Conservation (phyloP, 1,140 invertebrate species). For the Schlechtendalia chinensis region DNA sequence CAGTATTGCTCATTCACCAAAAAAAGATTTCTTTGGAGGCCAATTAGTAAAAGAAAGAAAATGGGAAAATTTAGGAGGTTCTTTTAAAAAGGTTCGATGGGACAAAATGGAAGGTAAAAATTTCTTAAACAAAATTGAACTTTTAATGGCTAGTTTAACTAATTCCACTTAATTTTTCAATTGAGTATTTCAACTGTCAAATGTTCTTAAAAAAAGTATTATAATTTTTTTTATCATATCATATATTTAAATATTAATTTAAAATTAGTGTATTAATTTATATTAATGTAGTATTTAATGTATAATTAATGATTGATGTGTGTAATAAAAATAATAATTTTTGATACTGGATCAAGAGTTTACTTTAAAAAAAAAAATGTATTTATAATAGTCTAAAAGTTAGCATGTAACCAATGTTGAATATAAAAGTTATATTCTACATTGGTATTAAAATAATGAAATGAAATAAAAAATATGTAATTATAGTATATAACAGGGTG, state of each 20-base stretch:
- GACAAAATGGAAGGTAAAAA: slow-evolving; percentile 97
- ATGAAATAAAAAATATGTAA: no score
- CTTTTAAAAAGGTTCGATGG: slow-evolving; percentile 86
- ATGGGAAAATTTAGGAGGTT: slow-evolving; percentile 87
- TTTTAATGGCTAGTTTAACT: slow-evolving; percentile 88
- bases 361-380: no score
- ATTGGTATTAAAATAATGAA: no score
- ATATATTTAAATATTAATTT: no score
- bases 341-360: background rate
- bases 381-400: no score
- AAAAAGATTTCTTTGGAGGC: slow-evolving; percentile 83
- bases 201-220: no score
- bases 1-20: slow-evolving; percentile 77
- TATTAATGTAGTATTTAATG: background rate
- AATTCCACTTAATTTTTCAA: slow-evolving; percentile 58
- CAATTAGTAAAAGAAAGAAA: slow-evolving; percentile 82
- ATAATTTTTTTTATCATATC: no score
- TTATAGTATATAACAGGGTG: no score
- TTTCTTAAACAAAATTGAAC: slow-evolving; percentile 94
- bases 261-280: no score
- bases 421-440: background rate
- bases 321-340: background rate
- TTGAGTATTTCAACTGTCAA: no score
- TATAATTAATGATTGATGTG: background rate
- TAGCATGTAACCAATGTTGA: background rate